phyloP scores from a whole-genome alignment of 2,888 invertebrate genomes.

The Harmothoe impar region DNA sequence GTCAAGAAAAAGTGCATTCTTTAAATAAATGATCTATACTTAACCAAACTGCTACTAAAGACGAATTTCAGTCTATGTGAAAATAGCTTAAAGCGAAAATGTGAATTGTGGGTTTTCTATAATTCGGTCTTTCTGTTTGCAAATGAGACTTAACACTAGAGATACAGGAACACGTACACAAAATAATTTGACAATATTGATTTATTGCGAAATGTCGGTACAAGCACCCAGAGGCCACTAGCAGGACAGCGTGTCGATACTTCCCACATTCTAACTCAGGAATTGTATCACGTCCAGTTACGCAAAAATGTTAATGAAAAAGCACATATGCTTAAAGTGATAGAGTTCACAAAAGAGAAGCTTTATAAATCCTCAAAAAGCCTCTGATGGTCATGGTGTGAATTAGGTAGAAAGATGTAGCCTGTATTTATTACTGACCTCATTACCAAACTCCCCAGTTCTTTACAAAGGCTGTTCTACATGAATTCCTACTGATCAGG shows the following conservation, averaged over 20 bases:
- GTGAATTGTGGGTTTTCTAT: neutral
- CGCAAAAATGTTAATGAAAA: neutral
- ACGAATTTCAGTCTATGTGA: too few relatives aligned
- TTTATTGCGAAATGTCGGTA: constrained; percentile 50
- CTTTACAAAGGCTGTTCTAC: too few relatives aligned
- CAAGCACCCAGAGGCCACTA: constrained; percentile 17
- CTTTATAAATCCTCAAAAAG: neutral
- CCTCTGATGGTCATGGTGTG: neutral
- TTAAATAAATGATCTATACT: too few relatives aligned
- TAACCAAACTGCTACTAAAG: too few relatives aligned
- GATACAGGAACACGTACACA: constrained; percentile 50
- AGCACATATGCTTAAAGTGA: neutral
- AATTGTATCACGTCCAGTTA: neutral
- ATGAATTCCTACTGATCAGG: too few relatives aligned
- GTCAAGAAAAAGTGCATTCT: too few relatives aligned
- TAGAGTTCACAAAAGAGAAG: neutral
- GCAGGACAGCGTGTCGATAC: neutral
- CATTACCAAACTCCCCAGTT: too few relatives aligned
- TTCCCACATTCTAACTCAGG: neutral
- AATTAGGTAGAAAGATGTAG: too few relatives aligned
- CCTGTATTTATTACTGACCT: too few relatives aligned
- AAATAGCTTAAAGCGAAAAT: neutral
- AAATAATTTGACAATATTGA: constrained; percentile 59
- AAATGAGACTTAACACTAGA: constrained; percentile 42
- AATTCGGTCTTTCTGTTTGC: neutral